Conservation (phyloP, 2,888 invertebrate genomes). For the Lasioglossum marginatum region DNA sequence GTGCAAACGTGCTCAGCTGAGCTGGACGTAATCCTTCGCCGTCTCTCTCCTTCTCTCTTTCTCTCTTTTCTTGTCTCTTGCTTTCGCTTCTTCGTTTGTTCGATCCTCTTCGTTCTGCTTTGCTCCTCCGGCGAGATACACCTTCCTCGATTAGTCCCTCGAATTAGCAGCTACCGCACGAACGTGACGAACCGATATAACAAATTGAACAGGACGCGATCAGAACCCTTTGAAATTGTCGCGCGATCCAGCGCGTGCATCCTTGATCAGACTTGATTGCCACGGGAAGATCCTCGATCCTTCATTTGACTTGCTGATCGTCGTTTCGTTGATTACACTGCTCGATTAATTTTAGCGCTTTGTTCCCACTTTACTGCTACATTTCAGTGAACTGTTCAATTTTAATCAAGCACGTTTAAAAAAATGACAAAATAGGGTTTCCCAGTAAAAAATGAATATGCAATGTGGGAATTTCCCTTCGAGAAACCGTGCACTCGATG, state of each 20-base stretch:
- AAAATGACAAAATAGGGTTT: background rate
- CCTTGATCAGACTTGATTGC: background rate
- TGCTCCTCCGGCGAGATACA: conserved; percentile 41
- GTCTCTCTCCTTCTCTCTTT: conserved; percentile 11
- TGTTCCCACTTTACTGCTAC: too few relatives aligned
- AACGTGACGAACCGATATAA: conserved; percentile 64
- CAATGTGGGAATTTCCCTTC: background rate
- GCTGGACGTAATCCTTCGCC: conserved; percentile 60
- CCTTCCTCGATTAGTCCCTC: conserved; percentile 48
- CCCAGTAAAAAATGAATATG: background rate
- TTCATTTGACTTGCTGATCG: background rate
- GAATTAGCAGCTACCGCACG: conserved; percentile 62
- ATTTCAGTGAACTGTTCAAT: too few relatives aligned
- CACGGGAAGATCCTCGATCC: background rate
- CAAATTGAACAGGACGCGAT: conserved; percentile 54
- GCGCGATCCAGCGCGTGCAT: background rate
- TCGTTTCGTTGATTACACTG: background rate
- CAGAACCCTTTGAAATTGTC: conserved; percentile 4
- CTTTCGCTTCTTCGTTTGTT: background rate
- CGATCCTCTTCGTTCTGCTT: conserved; percentile 18
- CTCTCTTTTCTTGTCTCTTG: conserved; percentile 11
- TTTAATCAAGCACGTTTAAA: too few relatives aligned
- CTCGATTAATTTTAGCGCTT: background rate
- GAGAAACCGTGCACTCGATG: background rate
- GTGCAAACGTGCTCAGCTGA: conserved; percentile 67